Evolutionary conservation across 2,888 invertebrate species (phyloP).

Genomic region (Hirtodrosophila duncani): DNA sequence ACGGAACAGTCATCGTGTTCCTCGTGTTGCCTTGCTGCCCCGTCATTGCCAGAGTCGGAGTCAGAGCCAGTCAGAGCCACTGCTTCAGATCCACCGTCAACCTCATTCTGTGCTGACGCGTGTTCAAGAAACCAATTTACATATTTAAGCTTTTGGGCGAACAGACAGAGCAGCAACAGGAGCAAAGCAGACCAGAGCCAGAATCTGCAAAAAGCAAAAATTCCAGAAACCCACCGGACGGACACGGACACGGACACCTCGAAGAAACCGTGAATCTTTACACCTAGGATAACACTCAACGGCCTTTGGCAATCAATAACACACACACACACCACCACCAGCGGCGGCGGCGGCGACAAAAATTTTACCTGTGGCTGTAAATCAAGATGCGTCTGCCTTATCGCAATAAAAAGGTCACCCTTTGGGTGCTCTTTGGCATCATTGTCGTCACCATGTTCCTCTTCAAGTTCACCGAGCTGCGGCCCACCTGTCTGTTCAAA

Average conservation of each 20-base stretch:
- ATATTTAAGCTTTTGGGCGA: constrained; percentile 55
- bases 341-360: constrained; percentile 10
- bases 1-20: no score
- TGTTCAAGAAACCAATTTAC: constrained; percentile 60
- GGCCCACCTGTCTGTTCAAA: constrained; percentile 77
- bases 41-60: no score
- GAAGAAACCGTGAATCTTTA: no score
- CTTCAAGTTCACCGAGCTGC: constrained; percentile 78
- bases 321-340: no score
- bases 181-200: neutral
- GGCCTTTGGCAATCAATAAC: no score
- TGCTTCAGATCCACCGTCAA: neutral
- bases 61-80: no score
- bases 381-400: constrained; percentile 77
- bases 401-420: constrained; percentile 77
- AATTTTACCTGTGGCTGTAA: constrained; percentile 12
- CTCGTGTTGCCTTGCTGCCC: no score
- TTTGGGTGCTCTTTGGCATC: constrained; percentile 76
- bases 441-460: constrained; percentile 78
- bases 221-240: neutral
- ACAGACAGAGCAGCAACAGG: constrained; percentile 8
- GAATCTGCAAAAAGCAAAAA: neutral
- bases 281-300: no score
- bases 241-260: neutral
- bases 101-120: constrained; percentile 22